These are phyloP conservation scores for Heliothis subflexa DNA, from an alignment of 1,140 invertebrate species.

Conservation along the genomic window DNA sequence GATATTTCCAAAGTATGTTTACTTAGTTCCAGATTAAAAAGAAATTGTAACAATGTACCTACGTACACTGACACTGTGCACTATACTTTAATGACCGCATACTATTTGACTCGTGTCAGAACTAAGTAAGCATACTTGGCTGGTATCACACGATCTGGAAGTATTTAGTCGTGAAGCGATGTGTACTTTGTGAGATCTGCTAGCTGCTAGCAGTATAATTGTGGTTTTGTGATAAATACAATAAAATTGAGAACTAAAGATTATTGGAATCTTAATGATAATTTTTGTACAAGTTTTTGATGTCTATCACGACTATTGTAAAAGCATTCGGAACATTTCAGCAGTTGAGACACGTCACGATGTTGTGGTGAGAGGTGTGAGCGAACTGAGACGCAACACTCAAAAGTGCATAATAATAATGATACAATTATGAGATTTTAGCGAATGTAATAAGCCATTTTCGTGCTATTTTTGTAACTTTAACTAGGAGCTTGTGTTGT, in stretches of 20 bases:
- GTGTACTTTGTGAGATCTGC: constrained; percentile 78
- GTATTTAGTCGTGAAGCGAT: constrained; percentile 64
- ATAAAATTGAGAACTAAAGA: constrained; percentile 80
- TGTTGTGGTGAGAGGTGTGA: constrained; percentile 34
- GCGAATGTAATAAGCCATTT: constrained; percentile 77
- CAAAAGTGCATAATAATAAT: constrained; percentile 68
- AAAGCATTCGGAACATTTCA: constrained; percentile 49
- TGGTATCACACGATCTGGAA: constrained; percentile 67
- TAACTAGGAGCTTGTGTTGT: constrained; percentile 82
- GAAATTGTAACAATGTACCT: background rate
- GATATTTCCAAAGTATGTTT: constrained; percentile 51
- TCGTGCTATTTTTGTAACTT: constrained; percentile 83
- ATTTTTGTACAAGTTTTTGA: constrained; percentile 79
- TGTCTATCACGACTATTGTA: constrained; percentile 47
- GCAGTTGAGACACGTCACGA: constrained; percentile 43
- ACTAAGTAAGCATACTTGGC: constrained; percentile 51
- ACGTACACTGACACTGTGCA: background rate
- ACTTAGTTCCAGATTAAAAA: constrained; percentile 13
- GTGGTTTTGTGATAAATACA: constrained; percentile 83
- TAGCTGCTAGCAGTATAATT: constrained; percentile 84
- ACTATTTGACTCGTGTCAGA: background rate
- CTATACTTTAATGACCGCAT: background rate
- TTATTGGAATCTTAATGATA: constrained; percentile 71
- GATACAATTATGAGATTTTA: constrained; percentile 77
- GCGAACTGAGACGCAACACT: constrained; percentile 66